Percentiles rank a stretch among this genome's conserved stretches.
Conservation (phyloP, 1,140 invertebrate genomes). For the Drosophila busckii region DNA sequence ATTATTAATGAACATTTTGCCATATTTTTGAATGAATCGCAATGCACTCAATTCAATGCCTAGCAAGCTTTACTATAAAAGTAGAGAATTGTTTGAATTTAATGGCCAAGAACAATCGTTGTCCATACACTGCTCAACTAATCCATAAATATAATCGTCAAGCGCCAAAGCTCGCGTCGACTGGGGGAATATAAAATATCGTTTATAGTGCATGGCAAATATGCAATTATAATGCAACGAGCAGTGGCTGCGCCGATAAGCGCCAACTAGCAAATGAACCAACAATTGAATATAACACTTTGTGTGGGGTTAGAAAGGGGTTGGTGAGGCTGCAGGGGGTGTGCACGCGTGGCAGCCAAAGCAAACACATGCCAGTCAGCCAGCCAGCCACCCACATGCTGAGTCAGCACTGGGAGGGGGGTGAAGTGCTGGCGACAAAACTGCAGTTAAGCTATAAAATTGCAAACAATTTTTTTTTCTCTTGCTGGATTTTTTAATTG, state of each 20-base stretch:
- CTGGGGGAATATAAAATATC: too few species aligned
- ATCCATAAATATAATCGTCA: too few species aligned
- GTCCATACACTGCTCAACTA: too few species aligned
- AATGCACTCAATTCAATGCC: too few species aligned
- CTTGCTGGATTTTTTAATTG: not conserved
- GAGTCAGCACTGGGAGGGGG: not conserved
- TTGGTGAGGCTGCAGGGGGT: constrained; percentile 23
- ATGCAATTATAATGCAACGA: constrained; percentile 53
- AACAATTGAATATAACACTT: constrained; percentile 17
- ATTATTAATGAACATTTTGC: too few species aligned
- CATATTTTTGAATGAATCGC: too few species aligned
- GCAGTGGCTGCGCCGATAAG: constrained; percentile 50
- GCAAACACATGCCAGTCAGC: constrained; percentile 50
- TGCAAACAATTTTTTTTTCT: not conserved
- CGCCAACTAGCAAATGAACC: constrained; percentile 14
- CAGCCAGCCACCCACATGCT: constrained; percentile 35
- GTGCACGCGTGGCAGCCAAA: constrained; percentile 60
- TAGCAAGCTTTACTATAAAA: too few species aligned
- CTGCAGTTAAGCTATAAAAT: constrained; percentile 7
- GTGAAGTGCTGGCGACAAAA: not conserved
- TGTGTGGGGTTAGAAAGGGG: not conserved
- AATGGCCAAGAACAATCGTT: too few species aligned
- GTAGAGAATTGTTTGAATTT: too few species aligned
- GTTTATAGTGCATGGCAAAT: constrained; percentile 19
- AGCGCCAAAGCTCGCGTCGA: too few species aligned